phyloP scores from a whole-genome alignment of 2,888 invertebrate genomes.

The Heterodera filipjevi region DNA sequence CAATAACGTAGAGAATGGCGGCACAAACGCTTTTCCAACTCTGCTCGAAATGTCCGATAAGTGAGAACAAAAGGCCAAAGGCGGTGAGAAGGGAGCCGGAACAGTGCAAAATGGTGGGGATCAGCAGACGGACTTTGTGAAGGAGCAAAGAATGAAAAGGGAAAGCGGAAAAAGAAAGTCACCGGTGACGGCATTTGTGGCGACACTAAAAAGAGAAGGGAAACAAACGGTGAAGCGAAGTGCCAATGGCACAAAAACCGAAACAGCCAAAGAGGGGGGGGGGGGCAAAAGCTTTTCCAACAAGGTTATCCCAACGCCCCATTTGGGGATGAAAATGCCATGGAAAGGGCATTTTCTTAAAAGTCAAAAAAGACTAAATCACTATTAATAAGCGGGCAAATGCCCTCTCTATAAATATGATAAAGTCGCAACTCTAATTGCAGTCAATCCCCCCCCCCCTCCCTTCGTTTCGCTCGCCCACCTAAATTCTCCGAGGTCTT shows the following conservation, averaged over 20 bases:
- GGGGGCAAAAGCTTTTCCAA: too few relatives aligned
- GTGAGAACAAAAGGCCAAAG: constrained; percentile 53
- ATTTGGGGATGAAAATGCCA: too few relatives aligned
- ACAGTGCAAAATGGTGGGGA: constrained; percentile 59
- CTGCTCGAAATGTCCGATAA: constrained; percentile 53
- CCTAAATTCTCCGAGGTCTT: constrained; percentile 59
- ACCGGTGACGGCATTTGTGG: constrained; percentile 3
- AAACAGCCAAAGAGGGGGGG: too few relatives aligned
- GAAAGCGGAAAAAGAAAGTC: not conserved
- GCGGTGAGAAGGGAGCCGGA: constrained; percentile 53
- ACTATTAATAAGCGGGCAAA: too few relatives aligned
- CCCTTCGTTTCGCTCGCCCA: constrained; percentile 51
- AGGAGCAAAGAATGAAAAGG: not conserved
- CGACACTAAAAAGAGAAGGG: not conserved
- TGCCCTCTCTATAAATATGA: too few relatives aligned
- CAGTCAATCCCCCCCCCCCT: constrained; percentile 14
- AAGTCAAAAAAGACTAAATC: not conserved
- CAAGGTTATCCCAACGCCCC: too few relatives aligned
- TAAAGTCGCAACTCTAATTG: too few relatives aligned
- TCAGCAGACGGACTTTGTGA: constrained; percentile 54
- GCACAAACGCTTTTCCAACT: constrained; percentile 56
- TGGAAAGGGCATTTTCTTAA: too few relatives aligned
- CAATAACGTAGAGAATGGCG: constrained; percentile 59
- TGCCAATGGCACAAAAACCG: too few relatives aligned
- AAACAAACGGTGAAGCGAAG: too few relatives aligned